A percentile compares a stretch with the other conserved stretches of the same genome.
Evolutionary conservation across 2,113 vertebrate genomes (phyloP).

Genomic region (Semnopithecus entellus): DNA sequence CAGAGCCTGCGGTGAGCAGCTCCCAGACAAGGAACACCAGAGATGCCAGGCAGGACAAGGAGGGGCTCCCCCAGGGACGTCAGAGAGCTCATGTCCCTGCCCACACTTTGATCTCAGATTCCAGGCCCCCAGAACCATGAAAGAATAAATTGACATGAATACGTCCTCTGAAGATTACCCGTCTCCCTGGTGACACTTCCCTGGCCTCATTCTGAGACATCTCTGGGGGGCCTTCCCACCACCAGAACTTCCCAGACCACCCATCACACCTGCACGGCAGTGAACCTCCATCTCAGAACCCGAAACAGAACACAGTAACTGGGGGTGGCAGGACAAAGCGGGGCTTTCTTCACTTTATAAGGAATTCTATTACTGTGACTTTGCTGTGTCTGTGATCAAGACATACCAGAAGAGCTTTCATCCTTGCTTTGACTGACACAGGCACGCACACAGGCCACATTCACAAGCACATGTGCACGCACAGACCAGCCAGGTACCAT

Average conservation of each 20-base stretch:
- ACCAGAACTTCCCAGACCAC: rapidly evolving
- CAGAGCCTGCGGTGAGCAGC: not conserved
- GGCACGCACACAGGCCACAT: no score
- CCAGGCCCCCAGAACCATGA: not conserved
- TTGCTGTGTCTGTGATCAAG: no score
- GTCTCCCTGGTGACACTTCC: not conserved
- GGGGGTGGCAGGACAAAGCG: rapidly evolving
- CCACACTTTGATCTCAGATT: rapidly evolving
- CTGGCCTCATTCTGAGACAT: not conserved
- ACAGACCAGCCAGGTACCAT: not conserved
- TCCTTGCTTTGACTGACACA: not conserved
- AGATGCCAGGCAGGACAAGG: rapidly evolving
- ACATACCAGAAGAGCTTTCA: not conserved
- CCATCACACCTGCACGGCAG: not conserved
- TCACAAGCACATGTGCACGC: rapidly evolving
- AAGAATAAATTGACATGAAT: not conserved
- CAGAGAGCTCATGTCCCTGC: not conserved
- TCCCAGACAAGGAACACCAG: rapidly evolving
- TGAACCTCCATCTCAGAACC: not conserved
- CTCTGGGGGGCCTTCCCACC: not conserved
- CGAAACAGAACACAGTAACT: no score
- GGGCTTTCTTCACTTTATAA: no score
- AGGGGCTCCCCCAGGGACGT: no score
- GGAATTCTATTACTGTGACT: not conserved
- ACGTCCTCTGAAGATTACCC: no score